Evolutionary conservation across 2,888 invertebrate species (phyloP), one percentile per base, ranked within the genome.

Genomic region (Callimorpha dominula): DNA sequence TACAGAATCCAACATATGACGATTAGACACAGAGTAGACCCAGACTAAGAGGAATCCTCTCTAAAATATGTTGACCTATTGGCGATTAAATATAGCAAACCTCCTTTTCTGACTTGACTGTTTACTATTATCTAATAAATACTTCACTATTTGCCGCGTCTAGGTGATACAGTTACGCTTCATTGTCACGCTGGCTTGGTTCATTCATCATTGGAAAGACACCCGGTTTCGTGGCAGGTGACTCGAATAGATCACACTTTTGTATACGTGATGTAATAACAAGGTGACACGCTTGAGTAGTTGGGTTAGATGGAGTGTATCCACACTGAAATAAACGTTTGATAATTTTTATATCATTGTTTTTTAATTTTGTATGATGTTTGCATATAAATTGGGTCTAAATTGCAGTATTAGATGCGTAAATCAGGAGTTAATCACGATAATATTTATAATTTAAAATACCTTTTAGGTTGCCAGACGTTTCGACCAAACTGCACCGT

Each of bases 121-220:
- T 15, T 14, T 31, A 4, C 31, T 31, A 4, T 40, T 49, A 31
- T 40, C 17, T 15, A 40, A 20, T 4, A 46, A 50, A 49, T 1
- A 65, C 20, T 46, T 31, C 12, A 4, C 1, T 57, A 31, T 12
- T 57, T 57, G 20, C 20, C 31, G 9, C 11, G 17, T 65, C 49
- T 17, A 65, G 49, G 49, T 0, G 14, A 65, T 8, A 42, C 46
- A 6, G 65, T 50, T 65, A 15, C 49, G 49, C 31, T 65, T 31
- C 49, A 40, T 31, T 50, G 50, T 65, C 31, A 4, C 17, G 15
- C 17, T 9, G 31, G 1, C n/a, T 7, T n/a, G 31, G 60, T 65
- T 50, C 65, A 65, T 50, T 65, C 49, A 50, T 65, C 65, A 65
- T 31, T 31, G 46, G 65, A 65, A 65, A 65, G 50, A 49, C 65